Evolutionary conservation across 1,140 invertebrate genomes (phyloP), one percentile per base, ranked within the genome.

Genomic region (Drosophila pectinifera): DNA sequence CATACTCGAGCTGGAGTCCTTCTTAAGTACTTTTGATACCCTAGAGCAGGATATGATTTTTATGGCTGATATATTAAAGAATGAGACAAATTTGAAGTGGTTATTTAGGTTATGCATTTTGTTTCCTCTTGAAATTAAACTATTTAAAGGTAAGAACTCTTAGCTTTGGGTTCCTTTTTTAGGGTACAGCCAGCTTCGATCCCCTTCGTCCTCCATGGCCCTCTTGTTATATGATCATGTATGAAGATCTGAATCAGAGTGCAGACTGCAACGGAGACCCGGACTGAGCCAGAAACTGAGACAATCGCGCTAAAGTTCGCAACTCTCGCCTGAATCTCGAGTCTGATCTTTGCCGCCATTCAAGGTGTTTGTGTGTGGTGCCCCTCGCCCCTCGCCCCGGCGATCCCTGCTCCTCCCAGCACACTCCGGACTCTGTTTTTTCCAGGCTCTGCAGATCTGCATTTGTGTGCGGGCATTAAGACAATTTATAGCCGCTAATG

Each of bases 401-500:
- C 14, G 38, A 49, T 65, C 42, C 43, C 4, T 39, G 16, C 22
- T 38, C 57, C 36, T 26, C 16, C 56, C 42, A 34, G 16, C 6
- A 42, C 18, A 69, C 5, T 36, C 41, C 34, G 26, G 26, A 39
- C 34, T 20, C 31, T 14, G 14, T 4, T 36, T 10, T 38, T 48
- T 48, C 16, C 42, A 28, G 36, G 7, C 64, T 51, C 61, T 42
- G 64, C 13, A 53, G 64, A 63, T 64, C 59, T 67, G 42, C 72
- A 45, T 67, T 22, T 62, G 63, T 69, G 45, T 76, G 51, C 73
- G 68, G 78, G 76, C 72, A 91, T 91, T 91, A 91, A 84, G 84
- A 89, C 88, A 91, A 91, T 91, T 91, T 91, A 88, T 83, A 91
- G 83, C 84, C 80, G 88, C 84, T 91, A 91, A 91, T 91, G 88